These are phyloP conservation scores for Cryptus armator DNA, from an alignment of 2,888 invertebrate species.

Conservation along the genomic window DNA sequence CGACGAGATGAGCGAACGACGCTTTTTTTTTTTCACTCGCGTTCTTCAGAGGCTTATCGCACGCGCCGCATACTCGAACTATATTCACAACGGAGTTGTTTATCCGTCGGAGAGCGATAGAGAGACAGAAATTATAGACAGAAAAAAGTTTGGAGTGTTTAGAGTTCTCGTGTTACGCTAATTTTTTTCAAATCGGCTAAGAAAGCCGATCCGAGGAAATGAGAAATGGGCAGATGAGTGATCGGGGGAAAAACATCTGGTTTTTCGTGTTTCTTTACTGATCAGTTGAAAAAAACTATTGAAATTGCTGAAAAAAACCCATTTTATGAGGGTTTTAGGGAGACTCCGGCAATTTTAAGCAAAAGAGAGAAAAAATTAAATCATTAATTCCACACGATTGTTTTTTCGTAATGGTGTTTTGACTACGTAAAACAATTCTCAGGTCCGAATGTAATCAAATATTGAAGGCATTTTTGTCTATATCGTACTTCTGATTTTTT, in stretches of 20 bases:
- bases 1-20: constrained; percentile 7
- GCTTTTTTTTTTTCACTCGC: constrained; percentile 27
- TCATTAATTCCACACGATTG: no score
- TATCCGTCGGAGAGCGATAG: constrained; percentile 24
- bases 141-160: constrained; percentile 20
- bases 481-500: no score
- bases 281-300: no score
- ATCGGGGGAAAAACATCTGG: constrained; percentile 29
- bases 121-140: constrained; percentile 5
- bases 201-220: not conserved
- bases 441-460: no score
- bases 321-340: not conserved
- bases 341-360: not conserved
- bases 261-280: not conserved
- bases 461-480: no score
- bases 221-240: constrained; percentile 20
- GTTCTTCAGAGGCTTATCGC: constrained; percentile 32
- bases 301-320: not conserved
- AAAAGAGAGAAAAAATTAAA: not conserved
- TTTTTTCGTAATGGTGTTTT: no score
- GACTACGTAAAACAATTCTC: no score
- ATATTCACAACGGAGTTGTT: constrained; percentile 34
- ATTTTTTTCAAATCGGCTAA: constrained; percentile 37
- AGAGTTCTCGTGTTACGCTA: constrained; percentile 25
- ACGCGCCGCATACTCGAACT: constrained; percentile 4